phyloP scores from a whole-genome alignment of 2,113 vertebrate species.

The Murina feae region DNA sequence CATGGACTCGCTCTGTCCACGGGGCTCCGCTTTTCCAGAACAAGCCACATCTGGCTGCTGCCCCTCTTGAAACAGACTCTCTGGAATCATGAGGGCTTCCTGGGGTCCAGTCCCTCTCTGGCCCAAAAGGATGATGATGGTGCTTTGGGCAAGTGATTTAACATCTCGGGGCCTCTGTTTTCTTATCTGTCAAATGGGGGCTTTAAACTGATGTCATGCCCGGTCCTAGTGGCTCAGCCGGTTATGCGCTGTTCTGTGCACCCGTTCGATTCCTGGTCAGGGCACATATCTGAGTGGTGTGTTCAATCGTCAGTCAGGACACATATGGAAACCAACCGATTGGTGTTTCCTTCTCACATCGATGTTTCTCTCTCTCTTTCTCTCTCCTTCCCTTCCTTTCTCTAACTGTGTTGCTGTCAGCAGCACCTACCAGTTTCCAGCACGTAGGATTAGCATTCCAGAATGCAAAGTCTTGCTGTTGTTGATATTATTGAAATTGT shows the following conservation, averaged over 20 bases:
- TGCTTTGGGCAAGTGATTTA: neutral
- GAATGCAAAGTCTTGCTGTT: neutral
- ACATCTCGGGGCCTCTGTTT: neutral
- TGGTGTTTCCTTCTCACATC: neutral
- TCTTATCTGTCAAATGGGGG: neutral
- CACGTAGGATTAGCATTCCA: neutral
- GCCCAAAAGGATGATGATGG: neutral
- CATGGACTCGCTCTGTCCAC: neutral
- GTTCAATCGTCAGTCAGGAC: no score
- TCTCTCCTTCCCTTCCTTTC: neutral
- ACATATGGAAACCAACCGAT: neutral
- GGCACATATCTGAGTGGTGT: neutral
- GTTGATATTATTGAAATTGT: neutral
- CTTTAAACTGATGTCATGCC: neutral
- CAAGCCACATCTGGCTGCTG: no score
- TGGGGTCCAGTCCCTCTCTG: neutral
- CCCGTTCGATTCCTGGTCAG: neutral
- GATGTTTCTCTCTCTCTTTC: no score
- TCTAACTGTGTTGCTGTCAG: neutral
- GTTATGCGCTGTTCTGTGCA: neutral
- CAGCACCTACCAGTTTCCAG: neutral
- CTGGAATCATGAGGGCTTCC: neutral
- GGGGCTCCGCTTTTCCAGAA: neutral
- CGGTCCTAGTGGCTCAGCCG: neutral
- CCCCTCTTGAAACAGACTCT: neutral